Evolutionary conservation across 2,113 vertebrate genomes (phyloP), one percentile per base, ranked within the genome.

Genomic region (Pangasianodon gigas): DNA sequence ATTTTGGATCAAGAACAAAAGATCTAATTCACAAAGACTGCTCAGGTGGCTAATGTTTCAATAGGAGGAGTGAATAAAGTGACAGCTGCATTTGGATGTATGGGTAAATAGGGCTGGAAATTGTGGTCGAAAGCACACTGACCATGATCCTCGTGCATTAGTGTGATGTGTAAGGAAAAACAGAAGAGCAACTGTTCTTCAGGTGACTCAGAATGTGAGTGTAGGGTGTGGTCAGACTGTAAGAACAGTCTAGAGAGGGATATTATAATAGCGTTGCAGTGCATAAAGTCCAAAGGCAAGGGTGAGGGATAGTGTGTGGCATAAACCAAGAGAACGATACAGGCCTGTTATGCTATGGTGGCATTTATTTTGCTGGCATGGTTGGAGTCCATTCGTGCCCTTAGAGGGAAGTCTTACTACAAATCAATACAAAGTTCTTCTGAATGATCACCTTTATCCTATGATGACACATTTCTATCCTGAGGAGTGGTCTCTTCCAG

Each of bases 191-290:
- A 69, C 62, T 65, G 60, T 85, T 65, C 13, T n/a, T 85, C 84
- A 85, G 84, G 60, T 85, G 84, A 85, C 62, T 84, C 82, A 84
- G 82, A 58, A 58, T 62, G 56, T 69, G 44, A 85, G 84, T 48
- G 1, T 48, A 62, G 58, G 56, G 56, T 85, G 60, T 51, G 26
- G 60, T 67, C 41, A 67, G 84, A 67, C 84, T 85, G 24, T 65
- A n/a, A 69, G 62, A 85, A 48, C 44, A 85, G 84, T 19, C 44
- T n/a, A 69, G 62, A 67, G 29, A 62, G 84, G 44, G 29, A 24
- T 85, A 69, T 51, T 51, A 85, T 69, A 85, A 32, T 48, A 51
- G 44, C 11, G 0, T 26, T 16, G 13, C 56, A 84, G 41, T 62
- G 24, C 21, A 80, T n/a, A 41, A 62, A 29, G 58, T 60, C 21